A percentile compares a stretch with the other conserved stretches of the same genome.
Conservation (phyloP, 2,888 invertebrate genomes). For the Tetheella fluctuosa region DNA sequence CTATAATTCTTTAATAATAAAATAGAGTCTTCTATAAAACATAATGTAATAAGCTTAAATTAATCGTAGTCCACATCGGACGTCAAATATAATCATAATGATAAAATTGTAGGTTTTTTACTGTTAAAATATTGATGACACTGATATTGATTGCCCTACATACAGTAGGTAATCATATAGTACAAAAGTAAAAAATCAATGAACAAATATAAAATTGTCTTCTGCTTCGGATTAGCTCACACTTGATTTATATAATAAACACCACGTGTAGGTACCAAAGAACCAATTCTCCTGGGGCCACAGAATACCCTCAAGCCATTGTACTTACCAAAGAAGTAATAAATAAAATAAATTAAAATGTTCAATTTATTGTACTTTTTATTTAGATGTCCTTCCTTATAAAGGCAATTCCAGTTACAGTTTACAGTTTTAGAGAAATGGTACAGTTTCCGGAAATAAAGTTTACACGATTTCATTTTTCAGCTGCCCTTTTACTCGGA, state of each 20-base stretch:
- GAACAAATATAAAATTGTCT: too few species aligned
- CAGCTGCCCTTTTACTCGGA: too few species aligned
- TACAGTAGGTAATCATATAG: too few species aligned
- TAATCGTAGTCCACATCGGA: not conserved
- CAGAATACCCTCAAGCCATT: constrained; percentile 65
- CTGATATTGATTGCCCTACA: not conserved
- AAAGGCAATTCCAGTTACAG: too few species aligned
- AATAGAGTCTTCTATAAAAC: not conserved
- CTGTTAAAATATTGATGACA: not conserved
- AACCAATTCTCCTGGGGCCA: constrained; percentile 70
- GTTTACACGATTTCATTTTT: too few species aligned
- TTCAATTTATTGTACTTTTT: constrained; percentile 41
- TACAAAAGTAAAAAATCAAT: too few species aligned
- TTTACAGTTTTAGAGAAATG: too few species aligned
- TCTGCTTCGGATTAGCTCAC: too few species aligned
- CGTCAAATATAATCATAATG: not conserved
- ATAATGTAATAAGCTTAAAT: not conserved
- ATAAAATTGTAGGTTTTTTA: constrained; percentile 12
- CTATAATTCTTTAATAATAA: not conserved
- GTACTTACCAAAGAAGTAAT: constrained; percentile 82
- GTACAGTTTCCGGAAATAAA: too few species aligned
- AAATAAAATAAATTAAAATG: constrained; percentile 62
- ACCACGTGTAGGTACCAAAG: constrained; percentile 60
- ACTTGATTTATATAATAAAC: not conserved
- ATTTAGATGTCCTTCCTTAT: not conserved